Evolutionary conservation across 2,113 vertebrate genomes (phyloP), one percentile per base, ranked within the genome.

Genomic region (Hyla sarda): DNA sequence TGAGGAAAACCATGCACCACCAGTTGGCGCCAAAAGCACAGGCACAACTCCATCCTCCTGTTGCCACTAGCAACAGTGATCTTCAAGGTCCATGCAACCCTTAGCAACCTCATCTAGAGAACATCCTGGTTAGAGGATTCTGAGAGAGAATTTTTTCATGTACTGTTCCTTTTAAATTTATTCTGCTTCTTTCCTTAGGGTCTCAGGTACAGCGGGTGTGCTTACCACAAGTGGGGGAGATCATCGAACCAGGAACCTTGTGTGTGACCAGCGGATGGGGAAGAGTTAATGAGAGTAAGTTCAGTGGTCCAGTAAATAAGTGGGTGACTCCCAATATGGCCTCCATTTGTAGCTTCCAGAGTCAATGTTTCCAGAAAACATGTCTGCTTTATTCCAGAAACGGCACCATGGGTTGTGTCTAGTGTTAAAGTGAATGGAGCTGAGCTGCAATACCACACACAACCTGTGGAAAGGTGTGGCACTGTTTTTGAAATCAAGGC

Each of bases 261-360:
- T 71, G 62, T 30, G 47, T 50, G 6, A 34, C 62, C 11, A 82
- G 48, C 1, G 88, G 80, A 41, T 88, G 85, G 37, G 69, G 65
- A 6, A 79, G 78, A 11, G 30, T 88, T 5, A 83, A 41, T 25
- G 90, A 89, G 10, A 52, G 52, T 6, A 12, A 87, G 71, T 13
- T 8, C 5, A 48, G 41, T 45, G 41, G 5, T 12, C 9, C 21
- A 19, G 52, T 19, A 54, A 54, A 41, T 41, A 58, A n/a, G 1
- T n/a, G 1, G 56, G 6, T 58, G 16, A 62, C 58, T 21, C 47
- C 47, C 47, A 12, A 48, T 10, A 48, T 48, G 9, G 8, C 47
- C 11, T 48, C 47, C 48, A 50, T 21, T 21, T 56, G 3, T 21
- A 56, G 17, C 17, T 21, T 3, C 52, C 52, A n/a, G n/a, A n/a